These are phyloP conservation scores for Notoglanidium macrostoma DNA, from an alignment of 2,797 vertebrate species.

Conservation along the genomic window DNA sequence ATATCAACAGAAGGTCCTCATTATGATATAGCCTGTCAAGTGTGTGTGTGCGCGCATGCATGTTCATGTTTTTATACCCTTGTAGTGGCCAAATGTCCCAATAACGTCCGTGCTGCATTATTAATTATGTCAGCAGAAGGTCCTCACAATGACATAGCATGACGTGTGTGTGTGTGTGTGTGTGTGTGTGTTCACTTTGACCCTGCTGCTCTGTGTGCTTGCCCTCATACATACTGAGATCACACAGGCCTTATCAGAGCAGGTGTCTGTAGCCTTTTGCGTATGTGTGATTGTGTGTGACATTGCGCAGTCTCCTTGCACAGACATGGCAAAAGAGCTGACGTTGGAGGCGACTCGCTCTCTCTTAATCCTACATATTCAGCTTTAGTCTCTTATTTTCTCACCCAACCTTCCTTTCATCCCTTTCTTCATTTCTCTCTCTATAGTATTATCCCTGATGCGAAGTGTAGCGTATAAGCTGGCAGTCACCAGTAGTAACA, in stretches of 20 bases:
- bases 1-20: not conserved
- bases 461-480: not conserved
- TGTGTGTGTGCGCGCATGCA: too few species aligned
- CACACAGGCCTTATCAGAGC: slow-evolving; percentile 13
- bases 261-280: slow-evolving; percentile 37
- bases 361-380: not conserved
- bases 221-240: slow-evolving; percentile 29
- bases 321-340: not conserved
- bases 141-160: slow-evolving; percentile 9
- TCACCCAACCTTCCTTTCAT: not conserved
- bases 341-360: not conserved
- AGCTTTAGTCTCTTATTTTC: not conserved
- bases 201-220: not conserved
- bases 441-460: not conserved
- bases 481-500: slow-evolving; percentile 6
- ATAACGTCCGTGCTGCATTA: not conserved
- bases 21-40: not conserved
- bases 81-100: not conserved
- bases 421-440: not conserved
- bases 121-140: slow-evolving; percentile 10
- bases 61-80: not conserved
- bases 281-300: slow-evolving; percentile 27
- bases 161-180: not conserved
- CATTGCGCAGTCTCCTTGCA: slow-evolving; percentile 23
- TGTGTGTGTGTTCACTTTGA: not conserved